Conservation (phyloP, 2,888 invertebrate species). For the Troilus luridus region DNA sequence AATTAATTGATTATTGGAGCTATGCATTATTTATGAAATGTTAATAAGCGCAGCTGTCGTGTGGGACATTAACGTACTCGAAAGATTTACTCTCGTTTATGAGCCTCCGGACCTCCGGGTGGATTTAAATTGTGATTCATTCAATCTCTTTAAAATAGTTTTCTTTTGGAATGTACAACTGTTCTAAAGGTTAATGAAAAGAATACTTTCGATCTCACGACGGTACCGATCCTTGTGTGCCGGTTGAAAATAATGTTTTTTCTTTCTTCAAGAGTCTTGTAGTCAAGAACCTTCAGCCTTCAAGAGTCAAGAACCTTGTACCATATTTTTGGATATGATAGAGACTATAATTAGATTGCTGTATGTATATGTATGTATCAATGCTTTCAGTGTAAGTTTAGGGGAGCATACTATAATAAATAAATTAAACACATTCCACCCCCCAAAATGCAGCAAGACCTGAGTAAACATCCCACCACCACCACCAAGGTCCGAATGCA, state of each 20-base stretch:
- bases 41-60: conserved; percentile 15
- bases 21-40: conserved; percentile 49
- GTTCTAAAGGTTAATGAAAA: not conserved
- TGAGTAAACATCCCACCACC: no score
- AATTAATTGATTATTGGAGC: conserved; percentile 21
- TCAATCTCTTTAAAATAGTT: not conserved
- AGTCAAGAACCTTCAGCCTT: not conserved
- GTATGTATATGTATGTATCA: no score
- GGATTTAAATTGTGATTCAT: not conserved
- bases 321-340: not conserved
- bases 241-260: no score
- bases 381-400: no score
- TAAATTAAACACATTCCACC: no score
- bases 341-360: no score
- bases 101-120: not conserved
- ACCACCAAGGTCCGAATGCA: no score
- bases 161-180: not conserved
- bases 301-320: not conserved
- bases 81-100: conserved; percentile 13
- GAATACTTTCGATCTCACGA: not conserved
- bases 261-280: no score
- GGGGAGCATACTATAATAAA: no score
- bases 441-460: no score
- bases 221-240: no score
- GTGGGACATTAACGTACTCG: conserved; percentile 9